Percentiles rank a stretch among this genome's conserved stretches.
phyloP scores from a whole-genome alignment of 2,888 invertebrate species.

The Perizoma flavofasciatum region DNA sequence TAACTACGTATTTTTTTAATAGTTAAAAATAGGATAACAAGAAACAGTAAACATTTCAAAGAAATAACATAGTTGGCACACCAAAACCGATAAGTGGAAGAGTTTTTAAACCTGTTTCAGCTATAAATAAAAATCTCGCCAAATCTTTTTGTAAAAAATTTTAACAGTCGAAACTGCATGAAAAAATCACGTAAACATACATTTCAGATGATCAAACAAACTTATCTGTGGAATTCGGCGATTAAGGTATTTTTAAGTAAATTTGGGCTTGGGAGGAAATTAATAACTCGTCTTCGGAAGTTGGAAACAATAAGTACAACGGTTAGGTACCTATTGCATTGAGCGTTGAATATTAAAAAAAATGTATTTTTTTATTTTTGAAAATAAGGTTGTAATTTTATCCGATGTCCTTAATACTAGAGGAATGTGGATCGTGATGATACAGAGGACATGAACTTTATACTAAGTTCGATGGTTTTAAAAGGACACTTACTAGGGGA shows the following conservation, averaged over 20 bases:
- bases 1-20: constrained; percentile 13
- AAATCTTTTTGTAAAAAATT: too few relatives aligned
- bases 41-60: constrained; percentile 31
- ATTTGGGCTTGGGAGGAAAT: not conserved
- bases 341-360: too few relatives aligned
- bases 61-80: constrained; percentile 48
- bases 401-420: constrained; percentile 64
- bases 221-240: too few relatives aligned
- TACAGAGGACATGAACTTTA: constrained; percentile 47
- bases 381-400: constrained; percentile 34
- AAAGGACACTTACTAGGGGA: constrained; percentile 76
- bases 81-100: constrained; percentile 39
- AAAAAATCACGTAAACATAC: not conserved
- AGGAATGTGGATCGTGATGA: constrained; percentile 75
- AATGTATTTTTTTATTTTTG: too few relatives aligned
- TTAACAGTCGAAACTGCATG: not conserved
- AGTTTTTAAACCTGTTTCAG: not conserved
- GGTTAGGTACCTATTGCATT: too few relatives aligned
- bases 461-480: constrained; percentile 51
- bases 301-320: too few relatives aligned
- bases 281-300: too few relatives aligned
- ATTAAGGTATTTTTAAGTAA: too few relatives aligned
- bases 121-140: not conserved
- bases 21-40: constrained; percentile 25
- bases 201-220: too few relatives aligned